Base-by-base conservation (phyloP, 1,140 invertebrate genomes). In the Dysdera silvatica region DNA sequence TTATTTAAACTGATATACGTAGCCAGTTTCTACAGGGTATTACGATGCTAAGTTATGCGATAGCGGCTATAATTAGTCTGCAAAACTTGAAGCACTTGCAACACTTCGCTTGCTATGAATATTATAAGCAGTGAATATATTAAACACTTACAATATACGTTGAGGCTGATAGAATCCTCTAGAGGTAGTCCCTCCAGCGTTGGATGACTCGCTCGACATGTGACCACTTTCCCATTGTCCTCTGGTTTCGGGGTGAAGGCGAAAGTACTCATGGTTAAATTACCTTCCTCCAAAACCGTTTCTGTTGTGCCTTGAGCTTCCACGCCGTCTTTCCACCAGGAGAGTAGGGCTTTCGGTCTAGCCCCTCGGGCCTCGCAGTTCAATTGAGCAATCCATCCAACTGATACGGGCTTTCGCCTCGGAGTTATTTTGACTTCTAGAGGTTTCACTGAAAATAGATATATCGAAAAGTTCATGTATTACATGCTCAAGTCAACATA, bases 301-400 rank as follows among this genome's bases (percentile, higher is more conserved):
- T 59, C 10, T 61, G 18, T 29, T 7, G 23, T 12, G 26, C 12
- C 12, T 28, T 8, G 23, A 29, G 90, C 71, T 66, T 79, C 79
- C 63, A 82, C 81, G 6, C 82, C 84, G 32, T 85, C 84, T 72
- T 88, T 81, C 82, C 83, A 89, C 89, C 89, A 93, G 18, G 87
- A 90, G 60, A 91, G 85, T 43, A 81, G 83, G 10, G 89, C 88
- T 1, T 86, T 85, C 2, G 89, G 89, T 69, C 88, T 78, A 3
- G 88, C 90, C n/a, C 89, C 89, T 20, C 26, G 32, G 14, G 62
- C 51, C n/a, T 58, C 54, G 26, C 66, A 67, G 20, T 37, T 48
- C 4, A 67, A 24, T 51, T 57, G 49, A 14, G 60, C 41, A 20
- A 35, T 41, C 29, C 51, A 40, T 26, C 65, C 65, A 23, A 32